Base-by-base conservation (phyloP, 2,113 vertebrate species). In the Nycticryphes semicollaris region DNA sequence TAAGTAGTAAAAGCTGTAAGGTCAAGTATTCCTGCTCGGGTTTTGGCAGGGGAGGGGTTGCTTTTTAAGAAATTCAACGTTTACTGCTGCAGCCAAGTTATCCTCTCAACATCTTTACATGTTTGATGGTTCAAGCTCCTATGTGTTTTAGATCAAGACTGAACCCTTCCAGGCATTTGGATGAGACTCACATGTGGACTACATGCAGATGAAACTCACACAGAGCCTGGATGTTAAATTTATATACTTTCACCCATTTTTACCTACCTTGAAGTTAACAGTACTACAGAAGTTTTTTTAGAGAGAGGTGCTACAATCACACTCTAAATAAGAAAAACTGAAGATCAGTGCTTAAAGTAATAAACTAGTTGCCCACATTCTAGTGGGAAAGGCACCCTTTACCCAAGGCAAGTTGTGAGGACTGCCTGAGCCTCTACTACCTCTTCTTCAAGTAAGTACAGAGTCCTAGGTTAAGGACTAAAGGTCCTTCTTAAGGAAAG, bases 11-110 rank as follows among this genome's bases (percentile, higher is more conserved):
- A 90, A 90, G 48, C 27, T 62, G 7, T 13, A 63, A 81, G 48
- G 86, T 89, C 86, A 93, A 87, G 45, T 45, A 82, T 66, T 79
- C 27, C 62, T 60, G 43, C 43, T 70, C 8, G 3, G 30, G 18
- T 70, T 92, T 79, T 87, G 51, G 68, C 20, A 67, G 31, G 28
- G 27, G 22, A 78, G 4, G 5, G 17, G 57, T 20, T 91, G 87
- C 91, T 97, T 93, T 96, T 89, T 82, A 96, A 94, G 91, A 93
- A 94, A 88, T 87, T 20, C 43, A 82, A 43, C 12, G 15, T 92
- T 78, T 90, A 89, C 60, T 62, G 35, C 51, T 75, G 48, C 35
- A 94, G 80, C 33, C 76, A 92, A 92, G 47, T 41, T 68, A 81
- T 9, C 64, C 72, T 92, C 77, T 92, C 72, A 93, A 76, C 35